These are phyloP conservation scores for Microtus richardsoni DNA, from an alignment of 2,113 vertebrate species.

Conservation along the genomic window DNA sequence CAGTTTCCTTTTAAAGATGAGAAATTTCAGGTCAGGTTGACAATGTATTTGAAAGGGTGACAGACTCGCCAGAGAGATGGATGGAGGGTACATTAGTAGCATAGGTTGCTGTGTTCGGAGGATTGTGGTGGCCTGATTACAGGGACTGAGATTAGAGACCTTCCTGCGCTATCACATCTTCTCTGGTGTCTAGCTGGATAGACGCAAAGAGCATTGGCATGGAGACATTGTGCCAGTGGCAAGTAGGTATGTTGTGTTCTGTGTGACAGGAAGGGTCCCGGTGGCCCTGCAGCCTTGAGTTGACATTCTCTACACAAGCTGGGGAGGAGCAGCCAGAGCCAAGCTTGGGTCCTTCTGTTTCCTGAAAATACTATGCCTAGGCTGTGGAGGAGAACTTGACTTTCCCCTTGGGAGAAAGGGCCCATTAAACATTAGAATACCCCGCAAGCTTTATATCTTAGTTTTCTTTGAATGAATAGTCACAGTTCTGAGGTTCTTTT, in stretches of 20 bases:
- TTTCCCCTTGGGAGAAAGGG: neutral
- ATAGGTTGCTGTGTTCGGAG: neutral
- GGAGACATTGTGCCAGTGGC: neutral
- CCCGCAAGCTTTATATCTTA: neutral
- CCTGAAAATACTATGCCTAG: too few relatives aligned
- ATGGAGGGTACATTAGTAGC: neutral
- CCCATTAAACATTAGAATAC: neutral
- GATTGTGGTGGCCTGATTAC: neutral
- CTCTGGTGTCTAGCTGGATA: neutral
- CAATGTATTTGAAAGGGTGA: neutral
- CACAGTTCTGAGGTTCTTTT: neutral
- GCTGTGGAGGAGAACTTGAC: neutral
- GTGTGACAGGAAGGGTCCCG: neutral
- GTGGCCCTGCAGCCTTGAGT: neutral
- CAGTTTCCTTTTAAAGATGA: neutral
- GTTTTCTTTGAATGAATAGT: neutral
- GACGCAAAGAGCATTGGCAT: neutral
- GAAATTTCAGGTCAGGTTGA: neutral
- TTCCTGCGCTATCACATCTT: neutral
- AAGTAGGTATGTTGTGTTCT: neutral
- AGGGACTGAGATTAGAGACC: neutral
- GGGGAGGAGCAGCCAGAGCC: neutral
- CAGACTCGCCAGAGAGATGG: neutral
- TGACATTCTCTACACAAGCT: neutral
- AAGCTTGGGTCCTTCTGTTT: neutral